Conservation (phyloP, 2,113 vertebrate genomes). For the Solea solea region DNA sequence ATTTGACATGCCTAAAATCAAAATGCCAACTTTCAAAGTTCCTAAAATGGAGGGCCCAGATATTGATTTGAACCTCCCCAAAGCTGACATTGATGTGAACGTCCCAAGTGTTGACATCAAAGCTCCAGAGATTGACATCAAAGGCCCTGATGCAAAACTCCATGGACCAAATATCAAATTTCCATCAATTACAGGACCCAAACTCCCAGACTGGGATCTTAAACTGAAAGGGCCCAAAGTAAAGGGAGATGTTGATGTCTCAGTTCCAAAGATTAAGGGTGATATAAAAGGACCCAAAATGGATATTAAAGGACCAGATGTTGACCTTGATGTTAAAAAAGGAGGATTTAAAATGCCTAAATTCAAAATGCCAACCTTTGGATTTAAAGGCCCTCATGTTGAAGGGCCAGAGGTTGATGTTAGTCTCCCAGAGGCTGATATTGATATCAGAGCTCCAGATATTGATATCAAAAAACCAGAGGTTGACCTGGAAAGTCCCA, state of each 20-base stretch:
- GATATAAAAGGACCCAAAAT: neutral
- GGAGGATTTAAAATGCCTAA: neutral
- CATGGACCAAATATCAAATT: conserved; percentile 21
- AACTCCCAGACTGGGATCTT: conserved; percentile 72
- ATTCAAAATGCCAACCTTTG: neutral
- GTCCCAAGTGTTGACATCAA: neutral
- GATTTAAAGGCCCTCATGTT: neutral
- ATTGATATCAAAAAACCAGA: neutral
- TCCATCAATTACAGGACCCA: neutral
- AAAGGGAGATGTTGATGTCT: conserved; percentile 68
- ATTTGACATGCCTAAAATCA: neutral
- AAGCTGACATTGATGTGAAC: neutral
- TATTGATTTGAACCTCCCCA: neutral
- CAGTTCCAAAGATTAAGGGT: conserved; percentile 5
- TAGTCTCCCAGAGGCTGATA: conserved; percentile 15
- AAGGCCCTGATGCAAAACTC: conserved; percentile 53
- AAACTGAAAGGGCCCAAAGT: conserved; percentile 72
- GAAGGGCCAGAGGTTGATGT: neutral
- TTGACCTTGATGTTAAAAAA: neutral
- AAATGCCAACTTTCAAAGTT: neutral
- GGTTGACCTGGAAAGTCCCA: neutral
- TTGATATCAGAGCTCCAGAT: neutral
- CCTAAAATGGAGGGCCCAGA: neutral
- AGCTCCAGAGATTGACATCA: conserved; percentile 55
- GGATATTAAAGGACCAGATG: neutral